Evolutionary conservation across 2,113 vertebrate species (phyloP).

Genomic region (Illadopsis cleaveri): DNA sequence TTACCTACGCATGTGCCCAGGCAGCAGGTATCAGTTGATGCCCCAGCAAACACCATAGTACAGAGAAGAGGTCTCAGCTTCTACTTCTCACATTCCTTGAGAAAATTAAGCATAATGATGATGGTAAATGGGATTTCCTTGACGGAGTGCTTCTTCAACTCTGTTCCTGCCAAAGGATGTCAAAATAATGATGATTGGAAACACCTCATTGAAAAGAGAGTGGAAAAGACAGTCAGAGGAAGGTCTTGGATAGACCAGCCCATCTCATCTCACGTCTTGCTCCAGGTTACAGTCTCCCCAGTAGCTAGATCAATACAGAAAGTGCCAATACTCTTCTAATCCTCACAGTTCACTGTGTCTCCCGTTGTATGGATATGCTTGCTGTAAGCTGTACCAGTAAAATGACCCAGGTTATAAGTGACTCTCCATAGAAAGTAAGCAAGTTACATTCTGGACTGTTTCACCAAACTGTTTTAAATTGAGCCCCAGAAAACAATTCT

Average conservation of each 20-base stretch:
- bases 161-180: neutral
- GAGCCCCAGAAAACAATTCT: neutral
- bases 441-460: neutral
- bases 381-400: neutral
- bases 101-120: neutral
- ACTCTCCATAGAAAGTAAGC: neutral
- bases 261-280: neutral
- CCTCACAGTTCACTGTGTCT: neutral
- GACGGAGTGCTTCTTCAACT: neutral
- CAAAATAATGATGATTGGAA: neutral
- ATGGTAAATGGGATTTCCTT: neutral
- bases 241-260: neutral
- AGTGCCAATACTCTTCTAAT: neutral
- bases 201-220: neutral
- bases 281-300: neutral
- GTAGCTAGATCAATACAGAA: neutral
- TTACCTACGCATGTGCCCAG: neutral
- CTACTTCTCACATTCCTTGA: neutral
- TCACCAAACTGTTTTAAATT: neutral
- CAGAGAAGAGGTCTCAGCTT: neutral
- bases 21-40: neutral
- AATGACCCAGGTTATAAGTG: neutral
- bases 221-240: neutral
- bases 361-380: neutral
- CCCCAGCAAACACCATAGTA: neutral